Percentiles rank a stretch among this genome's conserved stretches.
Evolutionary conservation across 1,140 invertebrate species (phyloP).

Genomic region (Parasteatoda tepidariorum): DNA sequence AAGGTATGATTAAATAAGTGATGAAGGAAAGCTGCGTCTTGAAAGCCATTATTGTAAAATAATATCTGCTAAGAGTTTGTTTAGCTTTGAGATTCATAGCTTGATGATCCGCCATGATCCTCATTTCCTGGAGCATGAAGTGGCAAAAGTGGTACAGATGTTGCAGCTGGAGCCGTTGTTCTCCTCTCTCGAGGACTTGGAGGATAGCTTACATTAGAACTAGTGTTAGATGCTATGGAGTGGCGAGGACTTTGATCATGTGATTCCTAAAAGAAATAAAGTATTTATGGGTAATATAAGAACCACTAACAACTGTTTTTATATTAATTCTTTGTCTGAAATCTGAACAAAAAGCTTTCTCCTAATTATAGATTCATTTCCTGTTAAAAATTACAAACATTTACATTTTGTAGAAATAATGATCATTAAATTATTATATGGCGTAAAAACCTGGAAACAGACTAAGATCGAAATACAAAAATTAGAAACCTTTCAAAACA

Average conservation of each 20-base stretch:
- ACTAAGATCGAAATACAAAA: too few species aligned
- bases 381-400: too few species aligned
- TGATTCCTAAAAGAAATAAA: constrained; percentile 11
- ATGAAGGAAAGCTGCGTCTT: too few species aligned
- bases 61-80: too few species aligned
- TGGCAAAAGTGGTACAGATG: constrained; percentile 45
- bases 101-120: constrained; percentile 50
- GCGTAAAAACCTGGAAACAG: too few species aligned
- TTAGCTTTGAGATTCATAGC: constrained; percentile 60
- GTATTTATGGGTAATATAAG: background rate
- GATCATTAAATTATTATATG: too few species aligned
- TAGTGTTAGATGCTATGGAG: constrained; percentile 84
- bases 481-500: too few species aligned
- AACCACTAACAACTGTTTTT: background rate
- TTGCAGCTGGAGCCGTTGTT: constrained; percentile 38
- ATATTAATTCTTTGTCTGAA: background rate
- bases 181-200: constrained; percentile 56
- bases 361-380: too few species aligned
- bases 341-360: background rate
- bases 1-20: too few species aligned
- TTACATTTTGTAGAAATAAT: too few species aligned
- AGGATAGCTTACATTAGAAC: constrained; percentile 68
- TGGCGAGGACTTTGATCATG: constrained; percentile 74
- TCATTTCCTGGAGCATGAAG: constrained; percentile 20
- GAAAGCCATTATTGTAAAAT: too few species aligned